These are phyloP conservation scores for Teleogryllus occipitalis DNA, from an alignment of 1,140 invertebrate species.

Conservation along the genomic window DNA sequence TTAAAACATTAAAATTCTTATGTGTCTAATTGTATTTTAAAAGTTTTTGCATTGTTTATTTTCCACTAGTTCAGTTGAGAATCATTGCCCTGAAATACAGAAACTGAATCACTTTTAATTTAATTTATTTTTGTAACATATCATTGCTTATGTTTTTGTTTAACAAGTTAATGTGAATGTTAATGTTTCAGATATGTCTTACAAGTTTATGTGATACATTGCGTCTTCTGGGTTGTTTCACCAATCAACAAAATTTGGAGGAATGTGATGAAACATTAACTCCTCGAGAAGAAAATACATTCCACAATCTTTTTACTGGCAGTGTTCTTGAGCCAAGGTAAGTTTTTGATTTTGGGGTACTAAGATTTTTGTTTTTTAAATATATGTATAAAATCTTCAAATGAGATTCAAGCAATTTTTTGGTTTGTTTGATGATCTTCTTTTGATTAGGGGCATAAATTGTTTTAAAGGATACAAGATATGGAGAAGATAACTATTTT, in stretches of 20 bases:
- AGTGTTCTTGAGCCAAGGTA: constrained; percentile 54
- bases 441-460: no score
- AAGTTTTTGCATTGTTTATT: no score
- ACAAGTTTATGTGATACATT: constrained; percentile 88
- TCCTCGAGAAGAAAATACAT: constrained; percentile 35
- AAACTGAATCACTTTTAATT: background rate
- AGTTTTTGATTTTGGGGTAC: constrained; percentile 4
- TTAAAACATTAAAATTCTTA: no score
- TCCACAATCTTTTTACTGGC: constrained; percentile 63
- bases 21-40: no score
- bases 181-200: constrained; percentile 62
- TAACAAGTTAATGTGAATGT: background rate
- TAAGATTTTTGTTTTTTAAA: no score
- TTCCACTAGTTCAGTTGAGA: no score
- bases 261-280: constrained; percentile 34
- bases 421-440: no score
- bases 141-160: background rate
- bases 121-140: background rate
- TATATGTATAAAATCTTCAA: no score
- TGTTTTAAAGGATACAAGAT: no score
- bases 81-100: no score
- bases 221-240: constrained; percentile 84
- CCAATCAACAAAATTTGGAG: constrained; percentile 44
- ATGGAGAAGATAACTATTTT: no score
- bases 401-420: no score